These are phyloP conservation scores for Habrosyne pyritoides DNA, from an alignment of 2,888 invertebrate species.

Conservation along the genomic window DNA sequence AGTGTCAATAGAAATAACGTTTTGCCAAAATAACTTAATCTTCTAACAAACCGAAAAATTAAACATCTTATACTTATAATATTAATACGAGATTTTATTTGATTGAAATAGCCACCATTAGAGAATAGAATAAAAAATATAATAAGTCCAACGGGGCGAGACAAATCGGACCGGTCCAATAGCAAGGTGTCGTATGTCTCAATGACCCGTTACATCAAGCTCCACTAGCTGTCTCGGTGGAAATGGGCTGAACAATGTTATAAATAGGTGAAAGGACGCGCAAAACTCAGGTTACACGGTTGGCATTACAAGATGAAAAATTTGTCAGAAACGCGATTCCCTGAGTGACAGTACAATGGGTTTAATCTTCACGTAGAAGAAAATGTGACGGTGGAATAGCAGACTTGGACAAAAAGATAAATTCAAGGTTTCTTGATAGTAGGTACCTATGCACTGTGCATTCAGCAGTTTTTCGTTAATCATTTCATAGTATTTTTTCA, in stretches of 20 bases:
- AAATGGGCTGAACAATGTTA: conserved; percentile 61
- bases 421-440: conserved; percentile 27
- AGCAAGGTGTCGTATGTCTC: conserved; percentile 40
- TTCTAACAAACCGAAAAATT: no score
- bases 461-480: not conserved
- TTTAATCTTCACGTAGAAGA: conserved; percentile 70
- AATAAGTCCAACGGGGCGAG: conserved; percentile 18
- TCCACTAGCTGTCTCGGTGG: conserved; percentile 60
- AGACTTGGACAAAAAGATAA: conserved; percentile 40
- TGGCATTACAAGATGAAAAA: conserved; percentile 65
- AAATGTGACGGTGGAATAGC: conserved; percentile 56
- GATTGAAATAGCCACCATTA: conserved; percentile 2
- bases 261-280: conserved; percentile 65
- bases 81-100: not conserved
- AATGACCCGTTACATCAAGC: conserved; percentile 55
- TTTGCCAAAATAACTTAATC: no score
- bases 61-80: no score
- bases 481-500: not conserved
- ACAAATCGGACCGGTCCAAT: conserved; percentile 29
- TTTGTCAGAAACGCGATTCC: conserved; percentile 71
- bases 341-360: conserved; percentile 73
- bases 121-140: conserved; percentile 23
- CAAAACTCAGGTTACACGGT: conserved; percentile 62
- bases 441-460: not conserved
- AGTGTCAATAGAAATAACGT: no score